Base-by-base conservation (phyloP, 1,140 invertebrate species). In the Callitettix versicolor region DNA sequence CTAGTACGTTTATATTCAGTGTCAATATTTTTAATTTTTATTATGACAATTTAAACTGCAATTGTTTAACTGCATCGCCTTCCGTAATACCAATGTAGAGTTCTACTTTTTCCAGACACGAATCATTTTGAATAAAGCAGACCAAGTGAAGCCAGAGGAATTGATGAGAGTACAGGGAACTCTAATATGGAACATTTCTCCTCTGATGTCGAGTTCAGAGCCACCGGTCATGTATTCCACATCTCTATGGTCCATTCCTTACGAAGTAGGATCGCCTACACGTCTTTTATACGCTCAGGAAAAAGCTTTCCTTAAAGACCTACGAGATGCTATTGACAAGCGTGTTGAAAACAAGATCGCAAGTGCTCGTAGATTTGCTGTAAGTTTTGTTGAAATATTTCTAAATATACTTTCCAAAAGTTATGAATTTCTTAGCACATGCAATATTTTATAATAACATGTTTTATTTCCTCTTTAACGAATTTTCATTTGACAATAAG, bases 161-260 rank as follows among this genome's bases (percentile, higher is more conserved):
- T 68, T 96, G 42, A 85, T 96, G 82, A 77, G 89, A 62, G 90
- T 96, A 4, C 92, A 95, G 70, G 88, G 91, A 47, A 89, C 89
- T 3, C 73, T 97, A 30, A 91, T 96, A 64, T 97, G 93, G 93
- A 95, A 93, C 67, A 90, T 97, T 62, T 93, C 90, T 11, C 93
- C 92, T 3, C 71, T 96, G 42, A 91, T 96, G 84, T 91, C 91
- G 47, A 90, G 88, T 26, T 82, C 87, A 17, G 88, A 95, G 64
- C 91, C 92, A n/a, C 92, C 92, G 6, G 76, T 90, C n/a, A 87
- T 92, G 84, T 96, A 95, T 69, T 90, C 91, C 11, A 86, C 88
- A 30, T 93, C 90, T 9, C 72, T 95, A 60, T 94, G 91, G 88
- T 89, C 88, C 1, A 74, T 85, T 68, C 88, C 89, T 6, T 90